A percentile compares a stretch with the other conserved stretches of the same genome.
Evolutionary conservation across 2,888 invertebrate species (phyloP).

Genomic region (Ectobius pallidus): DNA sequence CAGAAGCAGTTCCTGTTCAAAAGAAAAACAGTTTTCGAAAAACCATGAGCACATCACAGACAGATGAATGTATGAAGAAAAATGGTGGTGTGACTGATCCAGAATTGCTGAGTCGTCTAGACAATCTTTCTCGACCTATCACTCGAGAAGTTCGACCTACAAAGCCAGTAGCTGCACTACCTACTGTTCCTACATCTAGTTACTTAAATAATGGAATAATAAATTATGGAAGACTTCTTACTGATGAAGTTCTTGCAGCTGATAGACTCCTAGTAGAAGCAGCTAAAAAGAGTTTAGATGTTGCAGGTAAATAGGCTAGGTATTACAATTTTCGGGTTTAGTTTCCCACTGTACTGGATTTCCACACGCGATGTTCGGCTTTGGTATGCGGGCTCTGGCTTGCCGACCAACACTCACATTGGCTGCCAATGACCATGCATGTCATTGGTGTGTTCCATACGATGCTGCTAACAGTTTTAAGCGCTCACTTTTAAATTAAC

Average conservation of each 20-base stretch:
- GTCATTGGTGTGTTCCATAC: too few relatives aligned
- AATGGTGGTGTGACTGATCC: slow-evolving; percentile 69
- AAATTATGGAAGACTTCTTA: slow-evolving; percentile 80
- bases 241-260: slow-evolving; percentile 85
- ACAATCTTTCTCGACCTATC: slow-evolving; percentile 64
- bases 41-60: slow-evolving; percentile 58
- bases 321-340: too few relatives aligned
- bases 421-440: too few relatives aligned
- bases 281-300: slow-evolving; percentile 75
- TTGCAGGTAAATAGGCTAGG: slow-evolving; percentile 65
- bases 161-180: slow-evolving; percentile 51
- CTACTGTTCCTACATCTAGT: slow-evolving; percentile 59
- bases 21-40: slow-evolving; percentile 71
- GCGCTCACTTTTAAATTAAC: too few relatives aligned
- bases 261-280: slow-evolving; percentile 82
- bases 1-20: slow-evolving; percentile 55
- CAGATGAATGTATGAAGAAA: slow-evolving; percentile 58
- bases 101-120: slow-evolving; percentile 68
- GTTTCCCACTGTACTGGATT: too few relatives aligned
- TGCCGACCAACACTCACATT: too few relatives aligned
- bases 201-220: slow-evolving; percentile 77
- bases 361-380: too few relatives aligned
- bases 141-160: slow-evolving; percentile 66
- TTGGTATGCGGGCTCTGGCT: too few relatives aligned
- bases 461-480: too few relatives aligned